phyloP scores from a whole-genome alignment of 2,113 vertebrate genomes.

The Campylomormyrus numenius region DNA sequence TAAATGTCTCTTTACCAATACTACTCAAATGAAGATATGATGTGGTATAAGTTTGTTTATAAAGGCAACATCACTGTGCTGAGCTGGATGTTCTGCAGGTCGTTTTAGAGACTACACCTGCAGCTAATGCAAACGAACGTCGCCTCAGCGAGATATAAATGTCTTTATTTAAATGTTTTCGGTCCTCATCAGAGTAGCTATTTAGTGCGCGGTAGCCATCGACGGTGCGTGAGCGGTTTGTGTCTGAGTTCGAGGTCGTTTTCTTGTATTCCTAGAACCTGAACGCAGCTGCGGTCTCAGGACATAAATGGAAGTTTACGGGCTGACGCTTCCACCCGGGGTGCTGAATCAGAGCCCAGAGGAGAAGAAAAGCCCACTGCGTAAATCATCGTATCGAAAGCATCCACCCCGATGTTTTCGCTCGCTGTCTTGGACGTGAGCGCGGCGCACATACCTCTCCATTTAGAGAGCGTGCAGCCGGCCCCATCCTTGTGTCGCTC shows the following conservation, averaged over 20 bases:
- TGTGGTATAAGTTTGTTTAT: neutral
- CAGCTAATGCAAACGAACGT: neutral
- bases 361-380: slow-evolving; percentile 28
- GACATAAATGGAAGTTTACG: slow-evolving; percentile 53
- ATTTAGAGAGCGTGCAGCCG: slow-evolving; percentile 69
- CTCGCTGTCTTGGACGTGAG: slow-evolving; percentile 50
- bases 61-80: neutral
- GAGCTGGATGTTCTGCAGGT: neutral
- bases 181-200: neutral
- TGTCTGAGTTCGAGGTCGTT: too few relatives aligned
- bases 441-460: slow-evolving; percentile 74
- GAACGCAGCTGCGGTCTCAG: neutral
- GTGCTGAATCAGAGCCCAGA: slow-evolving; percentile 29
- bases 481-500: slow-evolving; percentile 17
- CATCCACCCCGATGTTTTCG: slow-evolving; percentile 50
- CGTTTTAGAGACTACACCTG: neutral
- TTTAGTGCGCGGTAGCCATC: neutral
- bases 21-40: neutral
- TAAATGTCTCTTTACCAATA: neutral
- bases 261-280: too few relatives aligned
- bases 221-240: neutral
- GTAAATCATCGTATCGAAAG: slow-evolving; percentile 53
- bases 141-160: neutral
- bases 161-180: neutral
- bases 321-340: neutral